These are phyloP conservation scores for Nasua narica DNA, from an alignment of 2,797 vertebrate species.

Conservation along the genomic window DNA sequence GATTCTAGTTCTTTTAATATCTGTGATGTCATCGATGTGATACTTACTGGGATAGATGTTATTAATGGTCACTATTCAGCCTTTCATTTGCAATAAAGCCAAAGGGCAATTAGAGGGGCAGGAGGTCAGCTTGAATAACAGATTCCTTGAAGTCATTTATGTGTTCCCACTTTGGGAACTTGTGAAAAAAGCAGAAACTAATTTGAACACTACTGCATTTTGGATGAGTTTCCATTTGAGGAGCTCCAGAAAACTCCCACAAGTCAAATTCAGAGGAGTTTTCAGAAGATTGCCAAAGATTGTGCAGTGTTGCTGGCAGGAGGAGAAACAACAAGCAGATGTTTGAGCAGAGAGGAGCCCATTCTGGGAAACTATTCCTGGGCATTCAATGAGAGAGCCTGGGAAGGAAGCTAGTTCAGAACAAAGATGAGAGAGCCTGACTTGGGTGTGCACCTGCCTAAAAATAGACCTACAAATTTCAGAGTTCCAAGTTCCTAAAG, in stretches of 20 bases:
- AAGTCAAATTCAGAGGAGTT: slow-evolving; percentile 44
- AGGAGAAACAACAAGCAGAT: slow-evolving; percentile 66
- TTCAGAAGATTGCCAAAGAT: slow-evolving; percentile 59
- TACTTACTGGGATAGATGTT: slow-evolving; percentile 41
- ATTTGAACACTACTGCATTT: slow-evolving; percentile 35
- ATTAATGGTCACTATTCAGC: slow-evolving; percentile 66
- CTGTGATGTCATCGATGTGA: slow-evolving; percentile 42
- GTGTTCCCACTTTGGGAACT: slow-evolving; percentile 48
- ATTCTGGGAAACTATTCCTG: slow-evolving; percentile 16
- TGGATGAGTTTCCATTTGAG: slow-evolving; percentile 57
- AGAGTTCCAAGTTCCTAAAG: slow-evolving; percentile 11
- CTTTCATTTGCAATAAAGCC: slow-evolving; percentile 45
- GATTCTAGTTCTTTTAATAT: slow-evolving; percentile 62
- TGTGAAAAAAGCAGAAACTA: slow-evolving; percentile 47
- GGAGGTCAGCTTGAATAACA: slow-evolving; percentile 51
- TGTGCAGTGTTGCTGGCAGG: slow-evolving; percentile 50
- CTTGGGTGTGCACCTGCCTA: background rate
- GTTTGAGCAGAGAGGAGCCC: slow-evolving; percentile 48
- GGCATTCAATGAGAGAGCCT: slow-evolving; percentile 40
- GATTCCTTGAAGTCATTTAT: slow-evolving; percentile 58
- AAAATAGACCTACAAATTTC: slow-evolving; percentile 35
- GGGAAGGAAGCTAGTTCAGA: slow-evolving; percentile 35
- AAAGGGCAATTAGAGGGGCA: slow-evolving; percentile 43
- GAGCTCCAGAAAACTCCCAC: slow-evolving; percentile 29
- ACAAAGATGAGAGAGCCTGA: background rate